Base-by-base conservation (phyloP, 1,140 invertebrate genomes). In the Philaenus spumarius region DNA sequence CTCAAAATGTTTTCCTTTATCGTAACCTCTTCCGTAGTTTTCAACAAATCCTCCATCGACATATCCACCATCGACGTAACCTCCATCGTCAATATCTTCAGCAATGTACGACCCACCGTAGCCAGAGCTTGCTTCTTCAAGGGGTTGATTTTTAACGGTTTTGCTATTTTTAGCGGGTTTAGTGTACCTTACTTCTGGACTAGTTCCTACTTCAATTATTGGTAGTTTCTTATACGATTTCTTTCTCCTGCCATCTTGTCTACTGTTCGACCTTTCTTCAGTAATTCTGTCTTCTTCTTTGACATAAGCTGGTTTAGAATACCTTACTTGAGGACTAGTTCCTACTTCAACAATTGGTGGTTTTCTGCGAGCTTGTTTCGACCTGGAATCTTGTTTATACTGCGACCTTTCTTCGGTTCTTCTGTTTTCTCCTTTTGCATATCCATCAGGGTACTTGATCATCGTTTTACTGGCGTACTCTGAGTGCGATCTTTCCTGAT, bases 1-100 rank as follows among this genome's bases (percentile, higher is more conserved):
- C 11, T 62, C 63, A 35, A 40, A 66, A 15, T 66, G 60, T 11
- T 35, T 48, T 22, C 35, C 55, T 19, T 47, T 47, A 17, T 39
- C 55, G 11, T 59, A 51, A 35, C 58, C 59, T 7, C 45, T 57
- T 14, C 51, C 23, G 0, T 55, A 54, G 26, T 24, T 22, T 22
- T 26, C 45, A 9, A 30, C 26, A 30, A 4, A 30, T 30, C n/a
- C 45, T 47, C 45, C 45, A 22, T 47, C 22, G 2, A 22, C 19
- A 11, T 60, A 52, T 19, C 54, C 58, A 1, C 40, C 59, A n/a
- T n/a, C n/a, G n/a, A n/a, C n/a, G n/a, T n/a, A n/a, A n/a, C n/a
- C n/a, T n/a, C n/a, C n/a, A 20, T 42, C 23, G 0, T 55, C 57
- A 22, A 47, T 14, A n/a, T 26, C 45, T 6, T 47, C 45, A 12